Conservation (phyloP, 2,113 vertebrate species). For the Poecilia latipinna region DNA sequence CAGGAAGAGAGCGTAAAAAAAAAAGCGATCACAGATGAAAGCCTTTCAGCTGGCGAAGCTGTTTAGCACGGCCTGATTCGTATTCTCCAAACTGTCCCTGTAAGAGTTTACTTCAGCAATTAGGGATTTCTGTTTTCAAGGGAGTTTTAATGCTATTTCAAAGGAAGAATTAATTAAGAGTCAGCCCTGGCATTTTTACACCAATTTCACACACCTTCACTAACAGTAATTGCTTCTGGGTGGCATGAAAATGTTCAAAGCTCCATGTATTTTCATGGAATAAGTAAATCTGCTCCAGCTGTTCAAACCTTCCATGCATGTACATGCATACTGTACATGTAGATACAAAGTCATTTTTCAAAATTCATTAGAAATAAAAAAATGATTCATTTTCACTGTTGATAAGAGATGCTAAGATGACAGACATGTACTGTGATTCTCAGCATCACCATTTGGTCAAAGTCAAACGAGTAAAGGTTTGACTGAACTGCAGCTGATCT, state of each 20-base stretch:
- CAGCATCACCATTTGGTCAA: too few relatives aligned
- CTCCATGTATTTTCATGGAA: slow-evolving; percentile 45
- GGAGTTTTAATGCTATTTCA: slow-evolving; percentile 72
- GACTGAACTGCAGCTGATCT: too few relatives aligned
- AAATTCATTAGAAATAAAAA: too few relatives aligned
- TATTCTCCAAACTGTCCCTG: slow-evolving; percentile 51
- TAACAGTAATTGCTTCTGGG: slow-evolving; percentile 71
- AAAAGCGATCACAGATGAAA: slow-evolving; percentile 39
- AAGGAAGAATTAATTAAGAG: slow-evolving; percentile 72
- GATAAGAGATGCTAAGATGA: too few relatives aligned
- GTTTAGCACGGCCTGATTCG: slow-evolving; percentile 52
- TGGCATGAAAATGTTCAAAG: slow-evolving; percentile 61
- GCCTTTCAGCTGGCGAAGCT: slow-evolving; percentile 57
- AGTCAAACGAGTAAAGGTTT: too few relatives aligned
- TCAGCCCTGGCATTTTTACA: slow-evolving; percentile 60
- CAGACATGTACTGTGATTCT: too few relatives aligned
- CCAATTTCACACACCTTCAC: slow-evolving; percentile 74
- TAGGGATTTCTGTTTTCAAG: slow-evolving; percentile 71
- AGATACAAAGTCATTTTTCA: neutral
- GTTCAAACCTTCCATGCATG: neutral
- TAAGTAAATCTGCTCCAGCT: slow-evolving; percentile 31
- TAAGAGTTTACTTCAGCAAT: slow-evolving; percentile 63
- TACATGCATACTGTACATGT: neutral
- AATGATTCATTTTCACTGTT: too few relatives aligned
- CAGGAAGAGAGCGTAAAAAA: slow-evolving; percentile 24